A percentile compares a stretch with the other conserved stretches of the same genome.
These are phyloP conservation scores for Bellardia pandia DNA, from an alignment of 2,888 invertebrate genomes.

Conservation along the genomic window DNA sequence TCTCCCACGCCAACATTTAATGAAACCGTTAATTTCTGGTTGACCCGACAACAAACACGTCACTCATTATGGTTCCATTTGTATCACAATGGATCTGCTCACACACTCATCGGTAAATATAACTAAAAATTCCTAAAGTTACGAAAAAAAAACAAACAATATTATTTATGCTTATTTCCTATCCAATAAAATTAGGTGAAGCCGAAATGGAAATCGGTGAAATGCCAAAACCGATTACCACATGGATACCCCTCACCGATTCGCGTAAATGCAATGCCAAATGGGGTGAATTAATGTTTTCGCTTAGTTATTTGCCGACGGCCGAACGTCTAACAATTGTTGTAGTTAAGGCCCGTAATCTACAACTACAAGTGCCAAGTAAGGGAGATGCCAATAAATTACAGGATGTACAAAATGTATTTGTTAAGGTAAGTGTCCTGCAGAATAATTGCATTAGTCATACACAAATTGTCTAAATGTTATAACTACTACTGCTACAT, in stretches of 20 bases:
- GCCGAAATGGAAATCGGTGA: constrained; percentile 88
- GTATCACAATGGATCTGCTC: constrained; percentile 87
- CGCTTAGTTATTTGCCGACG: constrained; percentile 91
- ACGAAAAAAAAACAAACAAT: not conserved
- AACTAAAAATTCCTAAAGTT: not conserved
- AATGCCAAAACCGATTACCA: constrained; percentile 89
- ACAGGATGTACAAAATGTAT: constrained; percentile 87
- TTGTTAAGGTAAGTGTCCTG: constrained; percentile 87
- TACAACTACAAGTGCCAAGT: constrained; percentile 85
- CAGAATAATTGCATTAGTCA: not conserved
- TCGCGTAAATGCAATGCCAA: constrained; percentile 88
- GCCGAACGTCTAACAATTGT: constrained; percentile 90
- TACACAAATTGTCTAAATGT: not conserved
- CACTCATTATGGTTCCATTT: constrained; percentile 88
- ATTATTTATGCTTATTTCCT: not conserved
- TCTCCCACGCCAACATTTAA: constrained; percentile 90
- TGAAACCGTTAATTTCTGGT: constrained; percentile 89
- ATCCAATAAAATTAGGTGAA: constrained; percentile 84
- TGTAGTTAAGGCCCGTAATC: constrained; percentile 90
- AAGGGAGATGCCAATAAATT: constrained; percentile 67
- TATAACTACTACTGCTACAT: not conserved
- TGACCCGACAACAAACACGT: constrained; percentile 86
- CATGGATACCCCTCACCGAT: constrained; percentile 91
- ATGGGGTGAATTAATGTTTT: constrained; percentile 92
- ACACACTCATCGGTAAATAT: constrained; percentile 85